Conservation (phyloP, 2,888 invertebrate genomes). For the Azorinus chamasolen region DNA sequence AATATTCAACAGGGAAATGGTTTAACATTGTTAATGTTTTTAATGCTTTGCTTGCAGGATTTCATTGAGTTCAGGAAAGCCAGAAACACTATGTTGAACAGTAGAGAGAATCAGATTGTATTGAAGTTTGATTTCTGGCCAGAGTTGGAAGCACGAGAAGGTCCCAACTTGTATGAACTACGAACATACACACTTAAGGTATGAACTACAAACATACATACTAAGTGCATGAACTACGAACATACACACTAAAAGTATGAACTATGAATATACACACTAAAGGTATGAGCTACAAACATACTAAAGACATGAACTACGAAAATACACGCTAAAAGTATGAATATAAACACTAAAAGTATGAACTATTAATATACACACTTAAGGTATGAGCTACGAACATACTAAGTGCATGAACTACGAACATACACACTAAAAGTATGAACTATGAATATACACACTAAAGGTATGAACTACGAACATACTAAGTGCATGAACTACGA, state of each 20-base stretch:
- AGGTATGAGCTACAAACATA: too few species aligned
- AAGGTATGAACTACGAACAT: too few species aligned
- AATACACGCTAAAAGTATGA: too few species aligned
- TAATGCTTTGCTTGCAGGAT: constrained; percentile 80
- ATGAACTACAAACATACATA: too few species aligned
- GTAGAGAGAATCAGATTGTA: constrained; percentile 96
- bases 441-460: too few species aligned
- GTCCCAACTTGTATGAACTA: constrained; percentile 97
- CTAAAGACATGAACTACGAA: too few species aligned
- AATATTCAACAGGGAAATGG: too few species aligned
- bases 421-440: not conserved
- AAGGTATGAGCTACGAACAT: constrained; percentile 90
- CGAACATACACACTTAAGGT: constrained; percentile 95
- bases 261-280: too few species aligned
- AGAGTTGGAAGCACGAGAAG: constrained; percentile 91
- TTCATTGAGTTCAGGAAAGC: constrained; percentile 82
- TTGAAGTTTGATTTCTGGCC: constrained; percentile 98
- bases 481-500: too few species aligned
- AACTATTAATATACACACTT: constrained; percentile 96
- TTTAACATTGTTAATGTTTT: too few species aligned
- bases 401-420: not conserved
- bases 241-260: not conserved
- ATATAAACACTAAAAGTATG: too few species aligned
- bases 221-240: not conserved
- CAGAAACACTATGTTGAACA: constrained; percentile 89